Base-by-base conservation (phyloP, 1,140 invertebrate species). In the Scaptodrosophila lebanonensis region DNA sequence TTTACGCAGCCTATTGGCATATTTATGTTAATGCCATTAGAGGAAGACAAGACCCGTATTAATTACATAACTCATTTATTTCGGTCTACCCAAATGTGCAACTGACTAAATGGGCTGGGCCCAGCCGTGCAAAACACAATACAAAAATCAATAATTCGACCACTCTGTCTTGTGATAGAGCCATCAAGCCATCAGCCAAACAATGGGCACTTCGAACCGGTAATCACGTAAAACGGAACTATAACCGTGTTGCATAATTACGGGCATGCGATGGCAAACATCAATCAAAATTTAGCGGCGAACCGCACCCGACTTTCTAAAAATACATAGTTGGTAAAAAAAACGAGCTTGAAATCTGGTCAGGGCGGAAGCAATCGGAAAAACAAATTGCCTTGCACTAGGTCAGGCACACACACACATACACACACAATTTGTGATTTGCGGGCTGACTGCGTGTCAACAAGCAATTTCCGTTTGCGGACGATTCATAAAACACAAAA, bases 21-120 rank as follows among this genome's bases (percentile, higher is more conserved):
- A 77, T 79, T 82, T 82, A 79, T 69, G 69, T 39, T 56, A 38
- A 47, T 66, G 50, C 62, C 65, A 82, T 79, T 79, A 82, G 66
- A 59, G 48, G 56, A 73, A 48, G 40, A 50, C 67, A 82, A 66
- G 54, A 52, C 63, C 68, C 64, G 54, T 79, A 77, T 77, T 77
- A 77, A 77, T 77, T 77, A 77, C 73, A 77, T 67, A 77, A 72
- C 68, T 77, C 73, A 77, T 77, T 77, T 77, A 62, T 60, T 79
- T 53, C 42, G 35, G 50, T 30, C 65, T 15, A 65, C 30, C 56
- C 51, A 52, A 51, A 57, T n/a, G n/a, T n/a, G 45, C 60, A 71
- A 65, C 58, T 72, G 64, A 65, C 51, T 57, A 30, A n/a, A n/a
- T n/a, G n/a, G n/a, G n/a, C n/a, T n/a, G n/a, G n/a, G n/a, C n/a